A percentile compares a stretch with the other conserved stretches of the same genome.
Conservation (phyloP, 2,113 vertebrate genomes). For the Embiotoca jacksoni region DNA sequence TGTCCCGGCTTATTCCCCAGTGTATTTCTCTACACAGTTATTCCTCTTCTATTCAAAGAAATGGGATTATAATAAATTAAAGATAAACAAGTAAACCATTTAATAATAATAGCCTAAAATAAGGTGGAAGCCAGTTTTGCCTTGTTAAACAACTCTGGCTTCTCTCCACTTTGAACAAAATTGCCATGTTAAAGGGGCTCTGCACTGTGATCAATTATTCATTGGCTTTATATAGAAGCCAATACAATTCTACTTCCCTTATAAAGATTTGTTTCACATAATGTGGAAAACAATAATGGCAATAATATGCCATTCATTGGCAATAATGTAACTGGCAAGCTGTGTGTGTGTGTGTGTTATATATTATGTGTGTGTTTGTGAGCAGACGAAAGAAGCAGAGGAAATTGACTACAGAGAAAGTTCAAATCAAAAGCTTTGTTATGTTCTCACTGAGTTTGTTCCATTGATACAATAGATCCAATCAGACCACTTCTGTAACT, state of each 20-base stretch:
- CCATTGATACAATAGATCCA: constrained; percentile 41
- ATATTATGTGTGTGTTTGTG: constrained; percentile 1
- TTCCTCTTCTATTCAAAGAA: background rate
- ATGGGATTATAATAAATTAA: background rate
- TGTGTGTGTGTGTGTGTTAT: constrained; percentile 8
- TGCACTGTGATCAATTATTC: constrained; percentile 20
- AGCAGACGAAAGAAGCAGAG: constrained; percentile 32
- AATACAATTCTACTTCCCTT: constrained; percentile 26
- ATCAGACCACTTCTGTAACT: constrained; percentile 43
- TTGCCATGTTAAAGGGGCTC: constrained; percentile 21
- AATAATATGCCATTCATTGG: constrained; percentile 47
- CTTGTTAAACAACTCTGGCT: constrained; percentile 10
- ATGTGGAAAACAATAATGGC: constrained; percentile 29
- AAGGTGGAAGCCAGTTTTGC: background rate
- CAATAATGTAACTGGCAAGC: constrained; percentile 31
- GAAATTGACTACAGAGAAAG: constrained; percentile 49
- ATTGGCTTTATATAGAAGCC: constrained; percentile 40
- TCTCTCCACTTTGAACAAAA: constrained; percentile 28
- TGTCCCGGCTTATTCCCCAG: background rate
- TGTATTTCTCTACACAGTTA: background rate
- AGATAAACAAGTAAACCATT: background rate
- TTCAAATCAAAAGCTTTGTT: constrained; percentile 62
- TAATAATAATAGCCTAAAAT: background rate
- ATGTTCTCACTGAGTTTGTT: constrained; percentile 45
- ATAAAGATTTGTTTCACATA: constrained; percentile 37